Conservation (phyloP, 1,140 invertebrate species). For the Gryon sp. region DNA sequence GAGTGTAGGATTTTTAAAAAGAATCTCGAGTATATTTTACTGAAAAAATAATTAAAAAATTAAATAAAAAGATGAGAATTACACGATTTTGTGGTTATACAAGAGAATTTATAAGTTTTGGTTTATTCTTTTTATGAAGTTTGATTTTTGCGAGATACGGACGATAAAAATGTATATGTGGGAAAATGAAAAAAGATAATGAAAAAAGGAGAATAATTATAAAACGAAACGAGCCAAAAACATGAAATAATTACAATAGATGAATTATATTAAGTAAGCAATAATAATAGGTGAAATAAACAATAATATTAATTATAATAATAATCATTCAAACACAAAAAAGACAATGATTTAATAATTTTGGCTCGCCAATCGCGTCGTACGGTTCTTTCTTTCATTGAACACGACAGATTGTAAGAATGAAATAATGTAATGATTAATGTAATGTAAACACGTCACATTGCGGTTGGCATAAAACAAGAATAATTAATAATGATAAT, state of each 20-base stretch:
- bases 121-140: conserved; percentile 47
- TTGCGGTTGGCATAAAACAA: conserved; percentile 17
- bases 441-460: conserved; percentile 23
- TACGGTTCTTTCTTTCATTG: conserved; percentile 14
- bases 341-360: neutral
- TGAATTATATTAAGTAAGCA: conserved; percentile 10
- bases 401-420: conserved; percentile 10
- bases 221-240: conserved; percentile 2
- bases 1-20: conserved; percentile 33
- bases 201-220: neutral
- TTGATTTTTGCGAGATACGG: conserved; percentile 37
- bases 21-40: conserved; percentile 48
- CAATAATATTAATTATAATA: neutral
- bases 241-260: neutral
- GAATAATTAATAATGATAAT: conserved; percentile 13
- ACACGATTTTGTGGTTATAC: conserved; percentile 3
- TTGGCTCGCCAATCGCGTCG: conserved; percentile 23
- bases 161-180: conserved; percentile 13
- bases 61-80: conserved; percentile 2
- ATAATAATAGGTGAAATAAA: conserved; percentile 11
- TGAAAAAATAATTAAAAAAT: conserved; percentile 8
- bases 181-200: neutral
- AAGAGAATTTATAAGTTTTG: conserved; percentile 18
- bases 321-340: neutral
- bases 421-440: neutral